These are phyloP conservation scores for Strigamia maritima DNA, from an alignment of 2,888 invertebrate genomes.

Conservation along the genomic window DNA sequence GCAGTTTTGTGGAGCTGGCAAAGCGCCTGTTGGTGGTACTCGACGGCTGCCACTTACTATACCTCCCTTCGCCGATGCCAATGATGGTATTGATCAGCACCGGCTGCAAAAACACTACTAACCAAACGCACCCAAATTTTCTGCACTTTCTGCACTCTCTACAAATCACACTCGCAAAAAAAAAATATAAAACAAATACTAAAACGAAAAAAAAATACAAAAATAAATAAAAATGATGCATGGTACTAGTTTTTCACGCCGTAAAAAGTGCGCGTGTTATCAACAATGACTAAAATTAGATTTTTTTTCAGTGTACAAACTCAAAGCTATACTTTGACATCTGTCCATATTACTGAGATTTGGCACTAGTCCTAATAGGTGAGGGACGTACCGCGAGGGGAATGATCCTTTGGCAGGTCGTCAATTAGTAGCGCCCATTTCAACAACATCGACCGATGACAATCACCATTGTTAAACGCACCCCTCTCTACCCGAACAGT, in stretches of 20 bases:
- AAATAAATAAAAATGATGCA: neutral
- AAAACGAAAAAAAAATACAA: neutral
- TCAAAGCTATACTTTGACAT: neutral
- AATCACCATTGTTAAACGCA: neutral
- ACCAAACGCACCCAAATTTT: neutral
- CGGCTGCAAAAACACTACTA: neutral
- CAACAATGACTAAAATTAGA: neutral
- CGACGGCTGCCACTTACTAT: slow-evolving; percentile 4
- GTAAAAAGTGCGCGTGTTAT: neutral
- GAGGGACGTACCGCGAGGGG: neutral
- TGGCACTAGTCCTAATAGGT: neutral
- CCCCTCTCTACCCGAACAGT: neutral
- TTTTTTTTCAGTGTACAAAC: neutral
- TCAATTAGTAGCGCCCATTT: slow-evolving; percentile 4
- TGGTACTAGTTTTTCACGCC: neutral
- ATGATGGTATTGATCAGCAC: slow-evolving; percentile 4
- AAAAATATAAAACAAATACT: neutral
- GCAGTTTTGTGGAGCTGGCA: slow-evolving; percentile 4
- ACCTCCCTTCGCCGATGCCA: neutral
- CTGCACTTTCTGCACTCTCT: neutral
- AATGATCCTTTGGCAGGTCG: slow-evolving; percentile 4
- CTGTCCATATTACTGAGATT: neutral
- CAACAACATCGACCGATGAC: slow-evolving; percentile 4
- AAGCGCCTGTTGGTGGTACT: slow-evolving; percentile 4
- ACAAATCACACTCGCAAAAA: neutral